Conservation (phyloP, 2,113 vertebrate species). For the Sylvia atricapilla region DNA sequence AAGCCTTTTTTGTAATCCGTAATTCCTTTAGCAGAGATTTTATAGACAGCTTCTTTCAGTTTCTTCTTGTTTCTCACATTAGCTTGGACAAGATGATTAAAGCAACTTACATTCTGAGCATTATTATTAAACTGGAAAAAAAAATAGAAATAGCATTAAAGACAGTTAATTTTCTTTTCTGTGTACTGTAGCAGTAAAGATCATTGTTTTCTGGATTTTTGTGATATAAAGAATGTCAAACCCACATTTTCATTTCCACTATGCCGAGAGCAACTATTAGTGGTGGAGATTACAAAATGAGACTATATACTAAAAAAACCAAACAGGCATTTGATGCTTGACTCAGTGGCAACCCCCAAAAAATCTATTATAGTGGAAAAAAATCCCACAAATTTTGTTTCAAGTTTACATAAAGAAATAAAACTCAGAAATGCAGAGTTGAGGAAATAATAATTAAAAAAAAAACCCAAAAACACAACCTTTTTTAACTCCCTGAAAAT, state of each 20-base stretch:
- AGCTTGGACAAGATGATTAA: slow-evolving; percentile 95
- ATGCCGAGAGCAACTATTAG: background rate
- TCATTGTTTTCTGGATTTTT: background rate
- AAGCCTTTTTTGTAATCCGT: slow-evolving; percentile 98
- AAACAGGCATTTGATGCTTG: background rate
- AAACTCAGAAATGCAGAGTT: background rate
- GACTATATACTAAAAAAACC: background rate
- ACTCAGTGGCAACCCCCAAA: background rate
- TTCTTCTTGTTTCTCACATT: slow-evolving; percentile 98
- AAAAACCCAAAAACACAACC: too few species aligned
- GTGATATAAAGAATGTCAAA: background rate
- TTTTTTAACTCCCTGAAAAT: background rate
- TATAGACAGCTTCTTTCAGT: slow-evolving; percentile 93
- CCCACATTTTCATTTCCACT: background rate
- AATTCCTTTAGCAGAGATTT: slow-evolving; percentile 95
- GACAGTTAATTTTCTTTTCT: background rate
- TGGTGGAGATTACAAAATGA: background rate
- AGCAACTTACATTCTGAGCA: slow-evolving; percentile 94
- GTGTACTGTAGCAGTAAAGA: background rate
- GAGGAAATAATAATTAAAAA: background rate
- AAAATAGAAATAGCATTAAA: background rate
- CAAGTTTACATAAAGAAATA: background rate
- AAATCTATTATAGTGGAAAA: background rate
- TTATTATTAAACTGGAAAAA: slow-evolving; percentile 90
- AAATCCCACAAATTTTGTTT: background rate